Evolutionary conservation across 2,113 vertebrate species (phyloP).

Genomic region (Cyphomyrus plagiostoma): DNA sequence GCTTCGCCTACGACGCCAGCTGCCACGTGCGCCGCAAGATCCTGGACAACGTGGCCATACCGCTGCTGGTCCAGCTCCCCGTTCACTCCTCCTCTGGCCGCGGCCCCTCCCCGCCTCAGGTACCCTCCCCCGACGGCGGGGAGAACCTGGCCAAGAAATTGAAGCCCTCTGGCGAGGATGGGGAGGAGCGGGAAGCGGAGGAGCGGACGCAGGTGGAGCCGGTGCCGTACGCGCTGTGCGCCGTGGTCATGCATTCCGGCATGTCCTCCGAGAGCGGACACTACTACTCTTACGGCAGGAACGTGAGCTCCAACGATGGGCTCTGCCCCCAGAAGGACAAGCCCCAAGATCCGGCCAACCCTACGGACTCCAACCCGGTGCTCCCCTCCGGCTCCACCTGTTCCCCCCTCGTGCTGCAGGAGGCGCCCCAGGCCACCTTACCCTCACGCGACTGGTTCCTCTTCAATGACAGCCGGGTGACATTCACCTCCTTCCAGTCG

Average conservation of each 20-base stretch:
- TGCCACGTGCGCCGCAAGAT: slow-evolving; percentile 92
- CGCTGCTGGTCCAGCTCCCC: slow-evolving; percentile 76
- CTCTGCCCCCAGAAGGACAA: slow-evolving; percentile 48
- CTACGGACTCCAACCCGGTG: not conserved
- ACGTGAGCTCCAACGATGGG: slow-evolving; percentile 65
- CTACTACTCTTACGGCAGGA: slow-evolving; percentile 91
- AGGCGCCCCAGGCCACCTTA: slow-evolving; percentile 43
- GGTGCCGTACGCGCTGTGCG: slow-evolving; percentile 79
- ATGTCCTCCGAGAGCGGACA: slow-evolving; percentile 95
- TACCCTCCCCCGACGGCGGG: slow-evolving; percentile 73
- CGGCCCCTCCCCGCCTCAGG: slow-evolving; percentile 51
- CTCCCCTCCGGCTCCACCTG: slow-evolving; percentile 35
- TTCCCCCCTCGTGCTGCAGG: slow-evolving; percentile 52
- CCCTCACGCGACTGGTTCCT: slow-evolving; percentile 85
- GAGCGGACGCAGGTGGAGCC: slow-evolving; percentile 26
- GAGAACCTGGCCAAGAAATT: slow-evolving; percentile 94
- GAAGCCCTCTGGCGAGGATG: slow-evolving; percentile 79
- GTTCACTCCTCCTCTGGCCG: slow-evolving; percentile 61
- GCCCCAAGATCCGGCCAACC: slow-evolving; percentile 9
- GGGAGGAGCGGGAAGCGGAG: slow-evolving; percentile 33
- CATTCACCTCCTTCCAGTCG: slow-evolving; percentile 91
- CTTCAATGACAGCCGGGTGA: slow-evolving; percentile 96
- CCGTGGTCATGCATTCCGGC: slow-evolving; percentile 97
- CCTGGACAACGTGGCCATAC: slow-evolving; percentile 86
- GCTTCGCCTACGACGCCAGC: slow-evolving; percentile 93